A percentile compares a stretch with the other conserved stretches of the same genome.
Conservation (phyloP, 1,140 invertebrate genomes). For the Chionoecetes opilio region DNA sequence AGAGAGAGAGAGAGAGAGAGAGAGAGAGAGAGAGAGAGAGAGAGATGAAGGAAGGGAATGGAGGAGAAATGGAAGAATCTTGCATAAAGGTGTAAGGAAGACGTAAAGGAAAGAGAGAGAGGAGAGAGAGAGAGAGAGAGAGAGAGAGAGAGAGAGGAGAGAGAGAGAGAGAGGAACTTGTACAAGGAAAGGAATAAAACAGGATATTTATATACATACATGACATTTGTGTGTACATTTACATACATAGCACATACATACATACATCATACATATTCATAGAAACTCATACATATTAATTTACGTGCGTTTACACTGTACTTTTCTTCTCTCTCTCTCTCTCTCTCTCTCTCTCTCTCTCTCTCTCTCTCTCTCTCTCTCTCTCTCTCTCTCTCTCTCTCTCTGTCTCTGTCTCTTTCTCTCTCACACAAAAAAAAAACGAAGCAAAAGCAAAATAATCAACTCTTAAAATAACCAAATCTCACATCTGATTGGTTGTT, state of each 20-base stretch:
- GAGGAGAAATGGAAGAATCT: background rate
- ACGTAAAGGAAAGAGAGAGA: background rate
- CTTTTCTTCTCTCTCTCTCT: too few relatives aligned
- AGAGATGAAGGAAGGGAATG: background rate
- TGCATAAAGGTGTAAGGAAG: background rate
- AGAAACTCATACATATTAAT: too few relatives aligned
- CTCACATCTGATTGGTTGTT: too few relatives aligned
- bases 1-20: conserved; percentile 56
- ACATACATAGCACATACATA: background rate
- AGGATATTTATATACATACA: background rate
- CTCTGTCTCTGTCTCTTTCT: too few relatives aligned
- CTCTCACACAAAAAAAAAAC: too few relatives aligned
- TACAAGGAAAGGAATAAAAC: background rate
- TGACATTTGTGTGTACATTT: background rate
- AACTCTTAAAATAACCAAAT: too few relatives aligned
- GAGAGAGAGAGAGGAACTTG: background rate
- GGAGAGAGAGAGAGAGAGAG: conserved; percentile 38
- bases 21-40: conserved; percentile 50
- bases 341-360: too few relatives aligned
- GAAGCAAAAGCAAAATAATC: too few relatives aligned
- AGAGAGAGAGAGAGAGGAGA: conserved; percentile 37
- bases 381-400: too few relatives aligned
- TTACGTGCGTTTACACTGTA: too few relatives aligned
- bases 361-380: too few relatives aligned
- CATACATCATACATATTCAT: background rate